These are phyloP conservation scores for Cephalotes varians DNA, from an alignment of 2,888 invertebrate genomes.

Conservation along the genomic window DNA sequence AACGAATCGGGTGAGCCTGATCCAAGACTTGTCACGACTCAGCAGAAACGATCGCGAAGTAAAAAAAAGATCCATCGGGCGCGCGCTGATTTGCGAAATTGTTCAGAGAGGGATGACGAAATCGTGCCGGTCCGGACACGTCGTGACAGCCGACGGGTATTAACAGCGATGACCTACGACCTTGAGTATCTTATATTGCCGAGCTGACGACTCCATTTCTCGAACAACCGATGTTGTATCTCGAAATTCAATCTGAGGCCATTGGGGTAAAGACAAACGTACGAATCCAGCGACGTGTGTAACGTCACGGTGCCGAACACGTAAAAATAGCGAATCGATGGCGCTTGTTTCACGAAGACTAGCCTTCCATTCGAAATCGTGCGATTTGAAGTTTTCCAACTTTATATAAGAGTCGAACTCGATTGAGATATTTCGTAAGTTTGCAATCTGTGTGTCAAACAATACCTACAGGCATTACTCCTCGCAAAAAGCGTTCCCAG, in stretches of 20 bases:
- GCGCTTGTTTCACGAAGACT: background rate
- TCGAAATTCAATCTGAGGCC: conserved; percentile 15
- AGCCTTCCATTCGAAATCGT: background rate
- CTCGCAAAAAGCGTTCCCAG: conserved; percentile 2
- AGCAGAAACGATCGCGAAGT: conserved; percentile 58
- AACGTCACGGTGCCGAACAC: background rate
- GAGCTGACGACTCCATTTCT: conserved; percentile 51
- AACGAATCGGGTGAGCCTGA: conserved; percentile 44
- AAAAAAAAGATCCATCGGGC: conserved; percentile 21
- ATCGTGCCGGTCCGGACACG: conserved; percentile 59
- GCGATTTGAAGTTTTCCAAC: background rate
- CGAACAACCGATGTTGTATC: conserved; percentile 13
- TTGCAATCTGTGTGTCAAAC: conserved; percentile 7
- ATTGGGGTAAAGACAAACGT: background rate
- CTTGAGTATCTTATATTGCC: conserved; percentile 53
- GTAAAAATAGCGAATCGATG: background rate
- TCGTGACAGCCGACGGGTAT: conserved; percentile 67
- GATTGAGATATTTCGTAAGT: background rate
- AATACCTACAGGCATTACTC: background rate
- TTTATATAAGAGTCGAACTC: background rate
- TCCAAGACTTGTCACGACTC: conserved; percentile 68
- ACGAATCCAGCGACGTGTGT: background rate
- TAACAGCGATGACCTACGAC: conserved; percentile 65
- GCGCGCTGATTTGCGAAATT: conserved; percentile 61
- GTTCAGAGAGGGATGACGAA: conserved; percentile 65